These are phyloP conservation scores for Gallinago media DNA, from an alignment of 2,113 vertebrate genomes.

Conservation along the genomic window DNA sequence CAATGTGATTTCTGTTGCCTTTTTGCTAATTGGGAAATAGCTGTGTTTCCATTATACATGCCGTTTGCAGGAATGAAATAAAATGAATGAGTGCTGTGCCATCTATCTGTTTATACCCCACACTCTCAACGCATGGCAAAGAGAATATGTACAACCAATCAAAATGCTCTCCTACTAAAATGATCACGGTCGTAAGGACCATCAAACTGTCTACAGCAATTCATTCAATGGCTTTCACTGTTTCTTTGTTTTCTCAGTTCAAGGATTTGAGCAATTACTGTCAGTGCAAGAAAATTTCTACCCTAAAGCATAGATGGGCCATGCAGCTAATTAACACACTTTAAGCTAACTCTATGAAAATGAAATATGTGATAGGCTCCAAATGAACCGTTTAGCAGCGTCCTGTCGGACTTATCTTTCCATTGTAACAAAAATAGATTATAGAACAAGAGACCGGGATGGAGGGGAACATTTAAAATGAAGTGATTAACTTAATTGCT, in stretches of 20 bases:
- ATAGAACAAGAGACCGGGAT: not conserved
- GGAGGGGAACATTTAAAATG: not conserved
- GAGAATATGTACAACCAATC: not conserved
- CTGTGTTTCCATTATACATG: not conserved
- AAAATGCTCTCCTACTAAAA: not conserved
- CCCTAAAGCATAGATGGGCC: not conserved
- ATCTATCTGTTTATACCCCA: not conserved
- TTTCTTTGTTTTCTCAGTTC: slow-evolving; percentile 20
- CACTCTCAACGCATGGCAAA: not conserved
- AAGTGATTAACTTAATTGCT: slow-evolving; percentile 8
- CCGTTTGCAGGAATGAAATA: not conserved
- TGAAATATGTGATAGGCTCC: not conserved
- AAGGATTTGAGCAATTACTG: slow-evolving; percentile 27
- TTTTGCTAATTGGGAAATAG: not conserved
- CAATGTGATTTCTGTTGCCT: not conserved
- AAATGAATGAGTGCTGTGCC: not conserved
- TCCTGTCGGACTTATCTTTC: not conserved
- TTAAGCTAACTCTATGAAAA: not conserved
- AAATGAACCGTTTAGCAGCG: not conserved
- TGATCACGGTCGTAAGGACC: not conserved
- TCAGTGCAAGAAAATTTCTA: slow-evolving; percentile 5
- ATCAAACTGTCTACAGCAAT: not conserved
- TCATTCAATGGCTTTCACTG: not conserved
- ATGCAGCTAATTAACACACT: not conserved
- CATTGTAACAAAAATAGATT: not conserved